These are phyloP conservation scores for Eilema depressum DNA, from an alignment of 2,888 invertebrate species.

Conservation along the genomic window DNA sequence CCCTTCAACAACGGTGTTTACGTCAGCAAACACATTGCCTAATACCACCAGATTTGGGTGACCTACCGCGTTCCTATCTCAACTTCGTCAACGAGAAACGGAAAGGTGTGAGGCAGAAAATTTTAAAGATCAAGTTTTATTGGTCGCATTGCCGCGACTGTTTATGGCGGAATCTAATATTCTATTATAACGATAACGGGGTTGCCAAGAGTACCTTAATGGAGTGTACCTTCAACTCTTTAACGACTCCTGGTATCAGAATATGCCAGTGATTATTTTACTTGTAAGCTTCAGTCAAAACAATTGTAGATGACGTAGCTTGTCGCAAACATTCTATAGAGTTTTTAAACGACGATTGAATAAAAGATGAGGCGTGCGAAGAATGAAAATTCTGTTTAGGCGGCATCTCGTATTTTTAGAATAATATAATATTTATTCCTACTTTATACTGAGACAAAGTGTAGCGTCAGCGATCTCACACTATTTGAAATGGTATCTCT, in stretches of 20 bases:
- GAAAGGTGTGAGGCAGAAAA: constrained; percentile 40
- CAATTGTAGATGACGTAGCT: constrained; percentile 51
- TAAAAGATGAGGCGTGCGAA: constrained; percentile 55
- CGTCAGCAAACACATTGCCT: constrained; percentile 68
- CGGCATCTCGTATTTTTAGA: constrained; percentile 31
- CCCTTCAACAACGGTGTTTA: constrained; percentile 67
- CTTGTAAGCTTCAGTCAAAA: constrained; percentile 37
- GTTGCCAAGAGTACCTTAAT: constrained; percentile 70
- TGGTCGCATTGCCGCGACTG: constrained; percentile 64
- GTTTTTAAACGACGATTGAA: constrained; percentile 54
- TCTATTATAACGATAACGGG: constrained; percentile 76
- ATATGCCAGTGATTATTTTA: constrained; percentile 54
- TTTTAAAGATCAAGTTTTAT: constrained; percentile 71
- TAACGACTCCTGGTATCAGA: constrained; percentile 51
- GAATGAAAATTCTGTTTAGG: constrained; percentile 41
- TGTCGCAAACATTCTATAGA: constrained; percentile 55
- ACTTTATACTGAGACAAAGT: constrained; percentile 18
- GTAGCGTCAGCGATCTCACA: constrained; percentile 22
- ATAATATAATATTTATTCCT: constrained; percentile 16
- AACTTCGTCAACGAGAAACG: constrained; percentile 29
- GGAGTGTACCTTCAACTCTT: constrained; percentile 64
- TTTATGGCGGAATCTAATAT: constrained; percentile 80
- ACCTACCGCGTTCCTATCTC: constrained; percentile 45
- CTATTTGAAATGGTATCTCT: constrained; percentile 19
- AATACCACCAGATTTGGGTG: constrained; percentile 57